These are phyloP conservation scores for Struthio camelus DNA, from an alignment of 2,113 vertebrate genomes.

Conservation along the genomic window DNA sequence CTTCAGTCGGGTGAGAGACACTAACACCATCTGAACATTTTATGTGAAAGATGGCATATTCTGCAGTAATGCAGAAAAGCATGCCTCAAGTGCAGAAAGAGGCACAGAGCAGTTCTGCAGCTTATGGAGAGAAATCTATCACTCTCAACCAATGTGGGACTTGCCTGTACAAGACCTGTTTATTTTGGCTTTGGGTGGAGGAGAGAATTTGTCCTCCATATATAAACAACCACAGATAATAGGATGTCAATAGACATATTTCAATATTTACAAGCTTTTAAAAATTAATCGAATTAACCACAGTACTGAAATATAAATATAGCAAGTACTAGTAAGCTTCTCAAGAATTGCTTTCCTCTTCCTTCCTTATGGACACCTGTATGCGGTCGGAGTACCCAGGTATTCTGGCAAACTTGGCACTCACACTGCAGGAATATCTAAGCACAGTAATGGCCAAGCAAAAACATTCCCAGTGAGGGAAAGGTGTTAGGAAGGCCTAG, in stretches of 20 bases:
- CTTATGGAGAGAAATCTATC: background rate
- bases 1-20: background rate
- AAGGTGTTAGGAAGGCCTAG: background rate
- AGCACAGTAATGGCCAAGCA: background rate
- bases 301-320: background rate
- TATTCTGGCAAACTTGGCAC: background rate
- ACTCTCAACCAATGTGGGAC: background rate
- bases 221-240: slow-evolving; percentile 31
- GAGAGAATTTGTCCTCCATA: background rate
- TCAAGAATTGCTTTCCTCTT: background rate
- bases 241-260: background rate
- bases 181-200: background rate
- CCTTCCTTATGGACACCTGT: background rate
- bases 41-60: background rate
- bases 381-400: background rate
- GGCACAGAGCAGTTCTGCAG: background rate
- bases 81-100: background rate
- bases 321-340: background rate
- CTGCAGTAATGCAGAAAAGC: background rate
- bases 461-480: background rate
- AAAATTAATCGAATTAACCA: background rate
- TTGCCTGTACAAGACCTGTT: slow-evolving; percentile 13
- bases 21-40: background rate
- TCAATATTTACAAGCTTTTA: background rate
- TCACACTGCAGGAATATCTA: background rate